Evolutionary conservation across 2,888 invertebrate species (phyloP).

Genomic region (Eristalinus aeneus): DNA sequence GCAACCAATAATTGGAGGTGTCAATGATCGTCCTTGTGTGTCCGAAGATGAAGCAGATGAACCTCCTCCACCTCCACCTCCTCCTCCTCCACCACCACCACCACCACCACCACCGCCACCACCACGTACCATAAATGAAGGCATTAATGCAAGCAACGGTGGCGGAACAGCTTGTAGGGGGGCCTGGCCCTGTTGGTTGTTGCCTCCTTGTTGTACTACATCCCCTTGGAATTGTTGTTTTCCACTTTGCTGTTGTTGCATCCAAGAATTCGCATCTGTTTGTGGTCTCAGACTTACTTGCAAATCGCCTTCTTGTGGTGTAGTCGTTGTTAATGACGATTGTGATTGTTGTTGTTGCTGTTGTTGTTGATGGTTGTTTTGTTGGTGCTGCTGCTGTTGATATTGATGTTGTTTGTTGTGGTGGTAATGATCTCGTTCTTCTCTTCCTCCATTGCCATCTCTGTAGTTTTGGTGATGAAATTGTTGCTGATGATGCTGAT

Average conservation of each 20-base stretch:
- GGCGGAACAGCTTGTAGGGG: constrained; percentile 83
- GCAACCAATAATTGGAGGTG: constrained; percentile 50
- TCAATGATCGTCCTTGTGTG: constrained; percentile 62
- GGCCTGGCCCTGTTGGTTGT: constrained; percentile 81
- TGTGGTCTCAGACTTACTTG: constrained; percentile 79
- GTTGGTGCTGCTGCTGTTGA: constrained; percentile 73
- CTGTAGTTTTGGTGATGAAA: constrained; percentile 76
- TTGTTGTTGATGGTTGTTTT: constrained; percentile 42
- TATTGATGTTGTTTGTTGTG: constrained; percentile 66
- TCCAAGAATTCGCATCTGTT: constrained; percentile 79
- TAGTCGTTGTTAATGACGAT: constrained; percentile 37
- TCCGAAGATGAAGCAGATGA: constrained; percentile 64
- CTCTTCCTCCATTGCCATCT: constrained; percentile 79
- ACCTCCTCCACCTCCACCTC: constrained; percentile 29
- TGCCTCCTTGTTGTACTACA: constrained; percentile 75
- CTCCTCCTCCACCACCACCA: constrained; percentile 57
- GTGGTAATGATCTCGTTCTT: constrained; percentile 65
- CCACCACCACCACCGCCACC: constrained; percentile 39
- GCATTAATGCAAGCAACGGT: constrained; percentile 88
- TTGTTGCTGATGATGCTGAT: constrained; percentile 65
- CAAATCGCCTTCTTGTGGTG: constrained; percentile 53
- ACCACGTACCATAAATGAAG: constrained; percentile 85
- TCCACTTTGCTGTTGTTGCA: constrained; percentile 72
- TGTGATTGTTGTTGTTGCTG: constrained; percentile 56
- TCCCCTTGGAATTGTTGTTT: constrained; percentile 80